Evolutionary conservation across 2,888 invertebrate species (phyloP).

Genomic region (Caenorhabditis sp.): DNA sequence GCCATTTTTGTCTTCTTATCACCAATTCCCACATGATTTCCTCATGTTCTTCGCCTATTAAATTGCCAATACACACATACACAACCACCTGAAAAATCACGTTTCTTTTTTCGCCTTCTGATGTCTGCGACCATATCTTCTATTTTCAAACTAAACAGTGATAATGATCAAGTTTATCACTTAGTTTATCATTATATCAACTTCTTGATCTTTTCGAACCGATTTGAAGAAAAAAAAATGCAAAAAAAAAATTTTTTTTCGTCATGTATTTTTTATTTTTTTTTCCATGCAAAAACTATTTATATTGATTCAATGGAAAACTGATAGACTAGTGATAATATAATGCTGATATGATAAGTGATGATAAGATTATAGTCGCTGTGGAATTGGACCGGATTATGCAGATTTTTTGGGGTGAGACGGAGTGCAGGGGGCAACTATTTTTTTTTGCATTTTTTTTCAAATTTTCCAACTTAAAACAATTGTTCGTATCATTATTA

Average conservation of each 20-base stretch:
- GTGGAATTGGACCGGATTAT: conserved; percentile 38
- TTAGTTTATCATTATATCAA: too few relatives aligned
- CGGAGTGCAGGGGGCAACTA: not conserved
- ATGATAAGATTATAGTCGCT: conserved; percentile 12
- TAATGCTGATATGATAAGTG: not conserved
- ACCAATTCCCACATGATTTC: not conserved
- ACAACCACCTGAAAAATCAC: conserved; percentile 12
- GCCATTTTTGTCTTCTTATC: not conserved
- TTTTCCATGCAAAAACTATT: too few relatives aligned
- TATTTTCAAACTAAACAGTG: not conserved
- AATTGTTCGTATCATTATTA: too few relatives aligned
- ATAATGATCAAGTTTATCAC: too few relatives aligned
- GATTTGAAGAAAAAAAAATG: not conserved
- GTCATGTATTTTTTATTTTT: too few relatives aligned
- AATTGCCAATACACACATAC: too few relatives aligned
- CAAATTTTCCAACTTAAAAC: too few relatives aligned
- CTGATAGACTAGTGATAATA: too few relatives aligned
- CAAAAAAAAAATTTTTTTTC: not conserved
- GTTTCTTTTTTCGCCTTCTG: not conserved
- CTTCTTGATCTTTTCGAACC: too few relatives aligned
- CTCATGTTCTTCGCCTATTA: not conserved
- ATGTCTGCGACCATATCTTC: not conserved
- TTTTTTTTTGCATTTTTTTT: not conserved
- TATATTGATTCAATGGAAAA: too few relatives aligned
- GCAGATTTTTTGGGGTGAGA: conserved; percentile 30